Conservation (phyloP, 2,888 invertebrate species). For the Aplocera efformata region DNA sequence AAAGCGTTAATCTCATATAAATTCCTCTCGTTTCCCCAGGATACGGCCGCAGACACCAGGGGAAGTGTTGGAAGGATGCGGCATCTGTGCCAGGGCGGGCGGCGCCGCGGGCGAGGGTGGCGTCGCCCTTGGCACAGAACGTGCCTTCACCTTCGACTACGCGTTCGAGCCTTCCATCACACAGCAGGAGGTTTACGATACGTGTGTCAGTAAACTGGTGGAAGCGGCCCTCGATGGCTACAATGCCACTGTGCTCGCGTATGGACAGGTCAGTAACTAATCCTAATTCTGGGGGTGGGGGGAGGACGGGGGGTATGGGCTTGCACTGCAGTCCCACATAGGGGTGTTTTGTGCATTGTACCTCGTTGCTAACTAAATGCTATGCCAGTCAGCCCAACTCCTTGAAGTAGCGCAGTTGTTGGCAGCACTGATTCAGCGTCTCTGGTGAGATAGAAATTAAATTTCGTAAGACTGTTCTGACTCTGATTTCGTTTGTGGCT, state of each 20-base stretch:
- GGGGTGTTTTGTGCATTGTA: too few relatives aligned
- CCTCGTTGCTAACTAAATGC: too few relatives aligned
- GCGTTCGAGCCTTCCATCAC: constrained; percentile 91
- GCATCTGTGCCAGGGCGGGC: constrained; percentile 93
- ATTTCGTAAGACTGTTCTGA: too few relatives aligned
- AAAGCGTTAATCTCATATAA: too few relatives aligned
- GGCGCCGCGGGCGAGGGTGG: constrained; percentile 95
- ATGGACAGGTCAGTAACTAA: constrained; percentile 89
- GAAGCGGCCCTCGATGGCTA: constrained; percentile 97
- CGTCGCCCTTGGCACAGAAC: constrained; percentile 94
- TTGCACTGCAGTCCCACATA: too few relatives aligned
- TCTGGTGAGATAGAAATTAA: too few relatives aligned
- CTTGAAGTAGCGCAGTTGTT: too few relatives aligned
- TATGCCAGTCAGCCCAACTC: too few relatives aligned
- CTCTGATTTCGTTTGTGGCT: too few relatives aligned
- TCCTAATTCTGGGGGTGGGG: too few relatives aligned
- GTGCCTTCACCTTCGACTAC: constrained; percentile 97
- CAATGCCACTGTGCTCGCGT: constrained; percentile 98
- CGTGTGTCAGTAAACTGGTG: constrained; percentile 91
- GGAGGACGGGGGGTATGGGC: too few relatives aligned
- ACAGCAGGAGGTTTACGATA: constrained; percentile 90
- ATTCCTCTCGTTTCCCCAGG: constrained; percentile 69
- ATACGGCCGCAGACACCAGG: constrained; percentile 96
- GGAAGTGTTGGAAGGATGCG: constrained; percentile 97
- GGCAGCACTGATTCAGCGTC: too few relatives aligned